Evolutionary conservation across 1,140 invertebrate species (phyloP), one percentile per base, ranked within the genome.

Genomic region (Monochamus saltuarius): DNA sequence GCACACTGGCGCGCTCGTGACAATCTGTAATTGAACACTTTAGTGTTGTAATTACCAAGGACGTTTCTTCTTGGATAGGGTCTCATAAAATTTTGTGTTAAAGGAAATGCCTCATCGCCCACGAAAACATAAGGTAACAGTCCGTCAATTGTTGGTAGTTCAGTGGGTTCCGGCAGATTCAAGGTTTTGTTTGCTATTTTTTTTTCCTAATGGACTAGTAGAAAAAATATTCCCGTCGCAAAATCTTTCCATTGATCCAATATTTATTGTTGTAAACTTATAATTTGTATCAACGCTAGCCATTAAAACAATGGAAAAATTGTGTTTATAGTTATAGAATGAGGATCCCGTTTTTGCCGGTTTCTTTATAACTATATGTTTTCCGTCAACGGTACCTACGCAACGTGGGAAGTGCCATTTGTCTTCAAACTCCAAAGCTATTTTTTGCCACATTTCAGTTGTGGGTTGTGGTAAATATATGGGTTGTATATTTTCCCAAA

Each of bases 171-270:
- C 34, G 43, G 61, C 52, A 62, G n/a, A 16, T 58, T 13, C 46
- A 60, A 45, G 8, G 58, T 60, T 3, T 19, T 1, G 1, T 38
- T 60, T 3, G 9, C n/a, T 14, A 60, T 29, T 34, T 62, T 62
- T 54, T 55, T 69, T 65, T 79, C 76, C 61, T 3, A 8, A 11
- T 8, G 14, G 11, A 40, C 38, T 11, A 3, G 38, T 40, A 8
- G 2, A 3, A 40, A 40, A 40, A 40, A 40, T 8, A 8, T 8
- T 38, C n/a, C 37, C 75, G n/a, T n/a, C n/a, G n/a, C n/a, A 71
- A 53, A 73, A 63, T 59, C 69, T 73, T 39, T 77, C 79, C 60
- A 70, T 73, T 13, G 70, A 68, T 17, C 79, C 78, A 37, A 81
- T 67, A 67, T 79, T 77, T 29, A 79, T 62, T 45, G 64, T 64